Evolutionary conservation across 2,113 vertebrate species (phyloP).

Genomic region (Tetraodon nigroviridis): DNA sequence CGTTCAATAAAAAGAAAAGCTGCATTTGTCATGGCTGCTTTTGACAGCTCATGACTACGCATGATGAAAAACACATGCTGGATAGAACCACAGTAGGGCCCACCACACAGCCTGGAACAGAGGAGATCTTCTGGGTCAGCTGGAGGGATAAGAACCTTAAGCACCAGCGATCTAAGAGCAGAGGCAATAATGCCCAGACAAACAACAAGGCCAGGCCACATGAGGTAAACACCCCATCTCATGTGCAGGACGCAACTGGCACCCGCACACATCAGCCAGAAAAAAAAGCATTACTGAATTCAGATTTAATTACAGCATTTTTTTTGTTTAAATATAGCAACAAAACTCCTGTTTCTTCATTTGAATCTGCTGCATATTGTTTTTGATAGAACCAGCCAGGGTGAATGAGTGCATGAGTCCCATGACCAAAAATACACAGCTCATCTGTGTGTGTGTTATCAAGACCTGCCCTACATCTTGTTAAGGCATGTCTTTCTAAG

Average conservation of each 20-base stretch:
- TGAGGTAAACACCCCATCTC: conserved; percentile 36
- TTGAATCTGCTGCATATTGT: conserved; percentile 38
- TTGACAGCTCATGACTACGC: conserved; percentile 51
- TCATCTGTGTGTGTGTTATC: conserved; percentile 59
- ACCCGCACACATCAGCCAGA: conserved; percentile 3
- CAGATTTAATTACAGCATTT: not conserved
- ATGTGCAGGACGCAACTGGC: conserved; percentile 19
- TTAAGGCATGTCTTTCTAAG: conserved; percentile 60
- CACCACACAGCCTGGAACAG: conserved; percentile 27
- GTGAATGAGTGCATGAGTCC: conserved; percentile 56
- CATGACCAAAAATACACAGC: conserved; percentile 61
- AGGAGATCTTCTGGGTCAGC: conserved; percentile 35
- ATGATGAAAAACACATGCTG: conserved; percentile 54
- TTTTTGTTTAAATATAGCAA: not conserved
- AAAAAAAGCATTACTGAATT: conserved; percentile 2
- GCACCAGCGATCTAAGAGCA: conserved; percentile 35
- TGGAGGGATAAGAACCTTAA: conserved; percentile 33
- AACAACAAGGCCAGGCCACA: conserved; percentile 34
- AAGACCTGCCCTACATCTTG: conserved; percentile 60
- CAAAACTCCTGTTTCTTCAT: conserved; percentile 29
- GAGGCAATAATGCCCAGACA: conserved; percentile 24
- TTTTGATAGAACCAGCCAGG: conserved; percentile 45
- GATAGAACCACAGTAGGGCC: conserved; percentile 29
- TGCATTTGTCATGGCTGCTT: conserved; percentile 41
- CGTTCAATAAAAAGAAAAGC: conserved; percentile 49